Evolutionary conservation across 1,140 invertebrate genomes (phyloP).

Genomic region (Agrilus planipennis): DNA sequence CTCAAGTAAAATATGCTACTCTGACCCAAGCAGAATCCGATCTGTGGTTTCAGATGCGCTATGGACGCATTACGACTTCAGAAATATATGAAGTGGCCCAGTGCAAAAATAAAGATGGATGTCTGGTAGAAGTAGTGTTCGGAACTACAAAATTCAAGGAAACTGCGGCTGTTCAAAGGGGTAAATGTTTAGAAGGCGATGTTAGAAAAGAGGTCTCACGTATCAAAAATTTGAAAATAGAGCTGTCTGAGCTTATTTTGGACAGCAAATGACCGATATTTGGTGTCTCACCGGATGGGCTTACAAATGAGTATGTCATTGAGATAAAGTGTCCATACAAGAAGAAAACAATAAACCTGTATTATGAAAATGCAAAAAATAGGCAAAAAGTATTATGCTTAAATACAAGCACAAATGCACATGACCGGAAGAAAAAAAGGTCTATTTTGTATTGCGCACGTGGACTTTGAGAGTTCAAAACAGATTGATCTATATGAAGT

Average conservation of each 20-base stretch:
- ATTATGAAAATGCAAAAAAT: slow-evolving; percentile 19
- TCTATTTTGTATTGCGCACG: slow-evolving; percentile 17
- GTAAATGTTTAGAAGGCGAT: slow-evolving; percentile 25
- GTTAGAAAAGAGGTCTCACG: slow-evolving; percentile 16
- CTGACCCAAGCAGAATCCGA: too few relatives aligned
- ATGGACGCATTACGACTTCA: slow-evolving; percentile 33
- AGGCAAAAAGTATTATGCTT: slow-evolving; percentile 34
- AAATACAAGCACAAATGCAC: slow-evolving; percentile 40
- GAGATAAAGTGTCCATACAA: slow-evolving; percentile 37
- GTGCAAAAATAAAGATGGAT: slow-evolving; percentile 27
- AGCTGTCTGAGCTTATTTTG: slow-evolving; percentile 17
- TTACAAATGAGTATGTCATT: slow-evolving; percentile 34
- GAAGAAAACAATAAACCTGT: slow-evolving; percentile 31
- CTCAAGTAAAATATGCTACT: too few relatives aligned
- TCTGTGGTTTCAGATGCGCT: slow-evolving; percentile 30
- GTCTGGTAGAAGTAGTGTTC: slow-evolving; percentile 25
- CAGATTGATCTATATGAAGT: too few relatives aligned
- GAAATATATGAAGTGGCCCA: slow-evolving; percentile 29
- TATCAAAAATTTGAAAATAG: slow-evolving; percentile 8
- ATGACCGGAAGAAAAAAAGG: slow-evolving; percentile 22
- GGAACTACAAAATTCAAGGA: slow-evolving; percentile 22
- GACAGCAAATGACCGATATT: slow-evolving; percentile 16
- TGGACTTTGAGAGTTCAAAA: slow-evolving; percentile 18
- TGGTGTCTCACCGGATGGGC: slow-evolving; percentile 36
- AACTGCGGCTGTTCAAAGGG: slow-evolving; percentile 24